phyloP scores from a whole-genome alignment of 2,113 vertebrate genomes.

The Lamprologus speciosus region DNA sequence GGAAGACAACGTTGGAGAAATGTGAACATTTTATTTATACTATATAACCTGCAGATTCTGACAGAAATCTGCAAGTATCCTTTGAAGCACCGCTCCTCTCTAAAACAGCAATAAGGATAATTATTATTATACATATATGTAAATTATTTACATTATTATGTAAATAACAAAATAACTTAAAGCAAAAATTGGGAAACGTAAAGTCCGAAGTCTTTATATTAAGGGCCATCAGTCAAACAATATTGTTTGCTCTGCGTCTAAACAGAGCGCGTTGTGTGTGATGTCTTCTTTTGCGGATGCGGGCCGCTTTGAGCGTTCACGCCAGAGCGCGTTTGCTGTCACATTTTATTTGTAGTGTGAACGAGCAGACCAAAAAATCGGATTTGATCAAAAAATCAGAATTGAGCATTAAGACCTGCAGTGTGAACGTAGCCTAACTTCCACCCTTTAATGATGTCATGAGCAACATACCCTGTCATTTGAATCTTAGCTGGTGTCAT shows the following conservation, averaged over 20 bases:
- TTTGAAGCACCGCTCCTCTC: too few relatives aligned
- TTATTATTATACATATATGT: too few relatives aligned
- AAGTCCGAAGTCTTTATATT: not conserved
- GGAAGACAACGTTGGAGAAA: not conserved
- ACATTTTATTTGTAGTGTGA: not conserved
- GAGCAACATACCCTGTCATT: not conserved
- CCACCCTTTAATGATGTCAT: not conserved
- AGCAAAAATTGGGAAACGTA: not conserved
- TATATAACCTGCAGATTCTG: not conserved
- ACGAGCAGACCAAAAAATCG: not conserved
- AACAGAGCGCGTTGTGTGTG: not conserved
- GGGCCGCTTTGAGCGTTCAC: not conserved
- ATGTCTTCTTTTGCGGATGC: not conserved
- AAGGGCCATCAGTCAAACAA: not conserved
- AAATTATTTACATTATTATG: too few relatives aligned
- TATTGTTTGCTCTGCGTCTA: not conserved
- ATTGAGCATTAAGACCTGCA: not conserved
- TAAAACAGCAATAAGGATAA: too few relatives aligned
- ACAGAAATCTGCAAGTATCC: too few relatives aligned
- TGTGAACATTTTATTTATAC: not conserved
- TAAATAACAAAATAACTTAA: too few relatives aligned
- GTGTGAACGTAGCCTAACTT: not conserved
- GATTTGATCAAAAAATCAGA: not conserved
- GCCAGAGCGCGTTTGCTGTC: accelerated
- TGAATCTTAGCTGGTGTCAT: not conserved